Conservation (phyloP, 2,888 invertebrate species). For the Megalurothrips usitatus region DNA sequence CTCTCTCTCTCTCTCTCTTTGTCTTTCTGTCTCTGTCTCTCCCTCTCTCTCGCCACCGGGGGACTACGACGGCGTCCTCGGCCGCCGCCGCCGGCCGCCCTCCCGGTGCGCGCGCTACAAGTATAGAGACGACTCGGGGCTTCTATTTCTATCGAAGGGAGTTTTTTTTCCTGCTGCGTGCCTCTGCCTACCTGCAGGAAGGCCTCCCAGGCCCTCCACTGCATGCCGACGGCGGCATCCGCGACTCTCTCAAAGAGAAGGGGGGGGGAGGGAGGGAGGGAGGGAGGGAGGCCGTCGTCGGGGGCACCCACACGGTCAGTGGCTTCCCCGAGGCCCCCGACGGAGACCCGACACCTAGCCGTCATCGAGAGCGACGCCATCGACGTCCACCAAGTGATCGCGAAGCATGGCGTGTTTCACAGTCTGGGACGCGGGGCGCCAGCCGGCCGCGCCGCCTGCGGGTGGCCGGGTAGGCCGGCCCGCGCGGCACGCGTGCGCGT, state of each 20-base stretch:
- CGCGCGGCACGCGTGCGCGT: too few species aligned
- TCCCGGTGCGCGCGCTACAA: background rate
- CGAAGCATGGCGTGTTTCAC: too few species aligned
- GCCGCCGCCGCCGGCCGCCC: background rate
- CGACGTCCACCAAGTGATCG: too few species aligned
- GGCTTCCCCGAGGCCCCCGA: too few species aligned
- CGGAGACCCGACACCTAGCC: too few species aligned
- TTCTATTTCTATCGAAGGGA: slow-evolving; percentile 17
- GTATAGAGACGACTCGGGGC: background rate
- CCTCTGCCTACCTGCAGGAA: background rate
- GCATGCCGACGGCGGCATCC: background rate
- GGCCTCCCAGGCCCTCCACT: background rate
- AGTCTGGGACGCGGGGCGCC: too few species aligned
- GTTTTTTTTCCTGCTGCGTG: background rate
- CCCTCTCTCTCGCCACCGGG: background rate
- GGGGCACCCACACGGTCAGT: too few species aligned
- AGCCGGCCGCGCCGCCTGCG: too few species aligned
- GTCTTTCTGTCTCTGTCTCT: background rate
- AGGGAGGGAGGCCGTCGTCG: background rate
- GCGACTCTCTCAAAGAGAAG: background rate
- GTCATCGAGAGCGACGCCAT: too few species aligned
- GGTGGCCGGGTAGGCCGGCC: too few species aligned
- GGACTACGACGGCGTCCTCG: background rate
- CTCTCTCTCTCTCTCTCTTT: background rate
- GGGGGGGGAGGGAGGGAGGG: background rate